These are phyloP conservation scores for Ficedula albicollis DNA, from an alignment of 2,797 vertebrate genomes.

Conservation along the genomic window DNA sequence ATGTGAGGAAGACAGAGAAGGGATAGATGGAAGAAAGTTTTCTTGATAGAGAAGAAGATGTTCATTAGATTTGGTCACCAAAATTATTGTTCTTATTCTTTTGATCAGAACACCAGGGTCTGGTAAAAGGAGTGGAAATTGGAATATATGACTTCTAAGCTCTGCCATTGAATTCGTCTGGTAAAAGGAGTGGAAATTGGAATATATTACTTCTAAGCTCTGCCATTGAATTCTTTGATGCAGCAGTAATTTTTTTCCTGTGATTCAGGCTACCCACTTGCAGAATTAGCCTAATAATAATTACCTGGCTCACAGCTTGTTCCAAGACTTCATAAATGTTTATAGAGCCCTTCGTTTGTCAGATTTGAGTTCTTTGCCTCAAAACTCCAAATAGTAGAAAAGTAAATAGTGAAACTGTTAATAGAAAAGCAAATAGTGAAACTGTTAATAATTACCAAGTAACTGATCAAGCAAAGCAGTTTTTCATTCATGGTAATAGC, in stretches of 20 bases:
- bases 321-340: not conserved
- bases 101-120: no score
- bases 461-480: not conserved
- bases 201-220: not conserved
- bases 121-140: no score
- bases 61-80: no score
- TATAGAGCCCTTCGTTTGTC: not conserved
- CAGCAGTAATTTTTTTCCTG: not conserved
- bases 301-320: not conserved
- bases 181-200: not conserved
- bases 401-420: no score
- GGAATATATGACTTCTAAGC: no score
- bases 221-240: not conserved
- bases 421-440: not conserved
- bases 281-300: conserved; percentile 1
- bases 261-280: not conserved
- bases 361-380: not conserved
- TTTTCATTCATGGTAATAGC: not conserved
- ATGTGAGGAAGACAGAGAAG: not conserved
- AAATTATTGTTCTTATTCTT: no score
- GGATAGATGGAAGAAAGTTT: not conserved
- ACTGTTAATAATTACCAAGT: not conserved
- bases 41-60: no score
- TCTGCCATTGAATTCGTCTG: no score
- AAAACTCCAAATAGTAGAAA: not conserved